phyloP scores from a whole-genome alignment of 2,797 vertebrate species.

The Helicolenus hilgendorfi region DNA sequence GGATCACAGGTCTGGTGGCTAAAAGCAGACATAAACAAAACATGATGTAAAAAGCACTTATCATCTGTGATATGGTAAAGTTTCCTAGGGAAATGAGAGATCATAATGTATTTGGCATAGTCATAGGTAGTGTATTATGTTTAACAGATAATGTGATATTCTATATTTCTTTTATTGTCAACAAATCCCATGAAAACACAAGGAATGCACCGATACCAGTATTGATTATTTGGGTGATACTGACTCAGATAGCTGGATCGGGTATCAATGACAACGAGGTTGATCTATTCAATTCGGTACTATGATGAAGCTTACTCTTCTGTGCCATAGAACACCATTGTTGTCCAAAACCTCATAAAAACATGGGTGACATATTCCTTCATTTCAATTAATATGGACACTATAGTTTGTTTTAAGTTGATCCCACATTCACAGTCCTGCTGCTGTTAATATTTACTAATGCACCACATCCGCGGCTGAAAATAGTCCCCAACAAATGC shows the following conservation, averaged over 20 bases:
- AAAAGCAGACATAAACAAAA: neutral
- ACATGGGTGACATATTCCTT: too few species aligned
- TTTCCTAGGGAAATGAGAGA: neutral
- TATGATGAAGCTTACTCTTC: neutral
- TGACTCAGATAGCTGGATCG: too few species aligned
- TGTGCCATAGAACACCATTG: neutral
- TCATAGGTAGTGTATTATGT: neutral
- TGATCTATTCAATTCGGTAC: too few species aligned
- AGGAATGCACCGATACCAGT: neutral
- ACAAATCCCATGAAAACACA: neutral
- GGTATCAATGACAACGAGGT: neutral
- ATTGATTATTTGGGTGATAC: rapidly evolving
- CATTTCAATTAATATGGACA: neutral
- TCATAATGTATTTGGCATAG: neutral
- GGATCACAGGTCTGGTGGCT: neutral
- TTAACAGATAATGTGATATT: neutral
- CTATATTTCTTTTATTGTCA: neutral
- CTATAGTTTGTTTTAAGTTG: neutral
- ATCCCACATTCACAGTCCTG: neutral
- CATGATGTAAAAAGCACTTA: neutral
- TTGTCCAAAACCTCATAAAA: neutral
- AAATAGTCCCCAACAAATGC: neutral
- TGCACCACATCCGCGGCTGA: neutral
- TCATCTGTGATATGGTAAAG: neutral
- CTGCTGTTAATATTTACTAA: neutral